phyloP scores from a whole-genome alignment of 1,140 invertebrate species.

The Calephelis nemesis region DNA sequence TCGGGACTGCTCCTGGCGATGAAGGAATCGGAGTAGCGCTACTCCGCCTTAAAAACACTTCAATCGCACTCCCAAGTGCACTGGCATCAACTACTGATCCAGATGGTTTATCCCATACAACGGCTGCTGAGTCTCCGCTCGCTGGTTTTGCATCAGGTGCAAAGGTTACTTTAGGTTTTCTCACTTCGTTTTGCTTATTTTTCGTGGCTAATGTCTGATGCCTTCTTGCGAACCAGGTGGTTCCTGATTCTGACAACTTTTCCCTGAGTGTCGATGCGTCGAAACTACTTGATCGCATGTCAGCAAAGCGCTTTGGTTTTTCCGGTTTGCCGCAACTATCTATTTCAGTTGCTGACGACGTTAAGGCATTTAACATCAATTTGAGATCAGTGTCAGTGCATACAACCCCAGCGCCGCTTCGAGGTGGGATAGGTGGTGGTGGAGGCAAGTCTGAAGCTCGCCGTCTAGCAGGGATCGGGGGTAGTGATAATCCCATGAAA shows the following conservation, averaged over 20 bases:
- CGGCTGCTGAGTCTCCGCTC: constrained; percentile 64
- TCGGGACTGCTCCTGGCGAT: constrained; percentile 68
- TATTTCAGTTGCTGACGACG: constrained; percentile 89
- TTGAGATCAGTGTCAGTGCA: constrained; percentile 90
- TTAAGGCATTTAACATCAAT: constrained; percentile 88
- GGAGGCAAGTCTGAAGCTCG: constrained; percentile 85
- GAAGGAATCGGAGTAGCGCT: constrained; percentile 64
- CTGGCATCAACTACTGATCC: constrained; percentile 88
- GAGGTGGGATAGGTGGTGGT: constrained; percentile 69
- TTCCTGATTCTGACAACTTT: constrained; percentile 77
- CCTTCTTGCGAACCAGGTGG: constrained; percentile 87
- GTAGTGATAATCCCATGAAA: constrained; percentile 80
- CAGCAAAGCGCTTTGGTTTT: constrained; percentile 76
- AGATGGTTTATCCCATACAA: constrained; percentile 86
- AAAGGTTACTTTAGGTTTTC: constrained; percentile 79
- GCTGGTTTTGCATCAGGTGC: constrained; percentile 61
- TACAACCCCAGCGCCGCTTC: constrained; percentile 79
- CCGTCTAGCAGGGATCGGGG: constrained; percentile 78
- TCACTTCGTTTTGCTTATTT: constrained; percentile 78
- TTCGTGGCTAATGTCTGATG: constrained; percentile 86
- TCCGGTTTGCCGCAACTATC: constrained; percentile 80
- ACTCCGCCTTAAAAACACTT: constrained; percentile 85
- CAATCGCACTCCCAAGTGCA: constrained; percentile 88
- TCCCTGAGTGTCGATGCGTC: constrained; percentile 85
- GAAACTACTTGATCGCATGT: constrained; percentile 89